Evolutionary conservation across 2,888 invertebrate genomes (phyloP).

Genomic region (Eulithis prunata): DNA sequence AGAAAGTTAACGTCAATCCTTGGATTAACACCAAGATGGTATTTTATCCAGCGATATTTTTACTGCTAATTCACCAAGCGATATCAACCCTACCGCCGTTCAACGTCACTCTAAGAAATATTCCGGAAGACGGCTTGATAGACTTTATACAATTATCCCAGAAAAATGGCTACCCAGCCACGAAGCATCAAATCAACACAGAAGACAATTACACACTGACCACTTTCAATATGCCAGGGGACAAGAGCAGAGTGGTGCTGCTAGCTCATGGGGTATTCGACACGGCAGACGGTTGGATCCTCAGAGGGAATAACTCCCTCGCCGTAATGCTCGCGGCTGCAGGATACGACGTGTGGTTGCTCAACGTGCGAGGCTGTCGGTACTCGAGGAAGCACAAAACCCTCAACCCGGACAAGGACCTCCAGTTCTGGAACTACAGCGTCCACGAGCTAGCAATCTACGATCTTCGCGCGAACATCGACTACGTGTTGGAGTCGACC

Average conservation of each 20-base stretch:
- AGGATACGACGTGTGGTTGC: constrained; percentile 55
- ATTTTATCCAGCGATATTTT: constrained; percentile 1
- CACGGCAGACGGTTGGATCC: constrained; percentile 48
- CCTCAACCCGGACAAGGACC: constrained; percentile 53
- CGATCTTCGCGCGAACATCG: constrained; percentile 86
- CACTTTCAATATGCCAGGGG: constrained; percentile 47
- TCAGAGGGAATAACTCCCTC: constrained; percentile 49
- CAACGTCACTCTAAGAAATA: constrained; percentile 16
- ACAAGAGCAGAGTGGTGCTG: constrained; percentile 42
- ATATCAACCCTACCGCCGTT: constrained; percentile 3
- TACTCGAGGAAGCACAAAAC: constrained; percentile 83
- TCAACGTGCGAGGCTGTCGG: constrained; percentile 61
- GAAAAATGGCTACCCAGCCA: constrained; percentile 40
- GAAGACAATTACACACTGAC: constrained; percentile 55
- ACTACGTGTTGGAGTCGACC: constrained; percentile 62
- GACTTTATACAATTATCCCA: constrained; percentile 42
- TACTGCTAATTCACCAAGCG: constrained; percentile 1
- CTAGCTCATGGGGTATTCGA: constrained; percentile 51
- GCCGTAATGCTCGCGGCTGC: constrained; percentile 42
- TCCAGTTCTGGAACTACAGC: constrained; percentile 76
- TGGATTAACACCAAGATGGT: constrained; percentile 4
- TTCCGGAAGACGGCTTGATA: constrained; percentile 31
- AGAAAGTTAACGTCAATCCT: neutral
- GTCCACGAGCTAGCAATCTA: constrained; percentile 86
- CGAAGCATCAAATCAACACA: constrained; percentile 46